Percentiles rank a stretch among this genome's conserved stretches.
These are phyloP conservation scores for Rhogogaster chlorosoma DNA, from an alignment of 2,888 invertebrate genomes.

Conservation along the genomic window DNA sequence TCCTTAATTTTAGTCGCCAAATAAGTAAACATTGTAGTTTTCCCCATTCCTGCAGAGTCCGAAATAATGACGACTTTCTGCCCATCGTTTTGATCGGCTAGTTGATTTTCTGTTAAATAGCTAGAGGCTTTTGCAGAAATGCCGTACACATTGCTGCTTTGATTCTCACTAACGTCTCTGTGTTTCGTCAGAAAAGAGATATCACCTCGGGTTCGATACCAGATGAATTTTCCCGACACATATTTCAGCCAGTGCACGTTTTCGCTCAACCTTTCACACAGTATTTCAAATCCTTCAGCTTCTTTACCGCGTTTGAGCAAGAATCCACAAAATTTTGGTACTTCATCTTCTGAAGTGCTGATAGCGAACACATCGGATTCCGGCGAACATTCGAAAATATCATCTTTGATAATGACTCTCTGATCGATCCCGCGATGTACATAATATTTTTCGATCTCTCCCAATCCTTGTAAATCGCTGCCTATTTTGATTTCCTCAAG, in stretches of 20 bases:
- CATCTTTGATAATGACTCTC: not conserved
- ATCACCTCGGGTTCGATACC: not conserved
- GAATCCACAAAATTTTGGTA: not conserved
- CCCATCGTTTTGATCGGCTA: too few relatives aligned
- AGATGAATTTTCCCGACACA: not conserved
- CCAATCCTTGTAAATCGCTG: not conserved
- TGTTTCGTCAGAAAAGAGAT: not conserved
- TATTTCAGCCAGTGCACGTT: not conserved
- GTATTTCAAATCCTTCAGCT: not conserved
- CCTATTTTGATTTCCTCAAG: not conserved
- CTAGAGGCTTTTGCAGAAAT: not conserved
- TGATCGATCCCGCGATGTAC: not conserved
- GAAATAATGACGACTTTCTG: not conserved
- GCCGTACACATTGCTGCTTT: too few relatives aligned
- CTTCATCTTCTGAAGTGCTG: not conserved
- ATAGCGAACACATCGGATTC: not conserved
- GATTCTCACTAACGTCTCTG: not conserved
- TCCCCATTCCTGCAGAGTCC: not conserved
- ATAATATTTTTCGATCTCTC: not conserved
- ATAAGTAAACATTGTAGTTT: not conserved
- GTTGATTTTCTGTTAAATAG: not conserved
- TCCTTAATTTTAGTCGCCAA: not conserved
- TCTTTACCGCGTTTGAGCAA: not conserved
- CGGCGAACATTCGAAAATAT: not conserved
- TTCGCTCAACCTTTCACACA: not conserved